Percentiles rank a stretch among this genome's conserved stretches.
phyloP scores from a whole-genome alignment of 2,113 vertebrate genomes.

The Tamias sibiricus region DNA sequence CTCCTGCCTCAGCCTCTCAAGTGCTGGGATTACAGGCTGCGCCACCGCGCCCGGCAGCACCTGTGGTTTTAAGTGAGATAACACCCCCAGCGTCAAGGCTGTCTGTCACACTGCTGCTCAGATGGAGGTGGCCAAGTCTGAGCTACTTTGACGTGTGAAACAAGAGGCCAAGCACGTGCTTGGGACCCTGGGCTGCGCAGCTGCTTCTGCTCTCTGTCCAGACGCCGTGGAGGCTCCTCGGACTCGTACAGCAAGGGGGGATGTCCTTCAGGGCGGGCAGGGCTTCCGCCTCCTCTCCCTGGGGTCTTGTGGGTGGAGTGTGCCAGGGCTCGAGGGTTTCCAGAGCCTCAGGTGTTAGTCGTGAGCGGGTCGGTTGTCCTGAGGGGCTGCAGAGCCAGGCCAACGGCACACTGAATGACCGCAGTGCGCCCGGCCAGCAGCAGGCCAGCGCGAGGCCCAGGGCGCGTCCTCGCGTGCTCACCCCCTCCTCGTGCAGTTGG shows the following conservation, averaged over 20 bases:
- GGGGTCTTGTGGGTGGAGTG: not conserved
- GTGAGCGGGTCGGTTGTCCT: not conserved
- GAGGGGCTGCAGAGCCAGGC: not conserved
- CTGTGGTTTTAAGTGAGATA: not conserved
- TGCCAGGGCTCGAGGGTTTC: not conserved
- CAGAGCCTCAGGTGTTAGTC: no score
- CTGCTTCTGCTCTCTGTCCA: not conserved
- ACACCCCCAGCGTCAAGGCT: rapidly evolving
- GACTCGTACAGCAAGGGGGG: not conserved
- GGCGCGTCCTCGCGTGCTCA: not conserved
- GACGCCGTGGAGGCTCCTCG: no score
- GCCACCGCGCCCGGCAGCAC: no score
- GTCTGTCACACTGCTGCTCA: no score
- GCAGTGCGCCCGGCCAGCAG: rapidly evolving
- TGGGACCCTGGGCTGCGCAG: rapidly evolving
- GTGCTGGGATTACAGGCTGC: no score
- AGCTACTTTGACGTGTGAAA: rapidly evolving
- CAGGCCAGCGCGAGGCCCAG: not conserved
- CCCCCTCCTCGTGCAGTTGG: rapidly evolving
- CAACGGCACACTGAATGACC: rapidly evolving
- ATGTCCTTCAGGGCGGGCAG: not conserved
- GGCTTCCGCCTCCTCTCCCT: not conserved
- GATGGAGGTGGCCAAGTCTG: not conserved
- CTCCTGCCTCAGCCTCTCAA: no score
- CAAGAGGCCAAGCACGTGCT: rapidly evolving